phyloP scores from a whole-genome alignment of 2,113 vertebrate species.

The Serilophus lunatus region DNA sequence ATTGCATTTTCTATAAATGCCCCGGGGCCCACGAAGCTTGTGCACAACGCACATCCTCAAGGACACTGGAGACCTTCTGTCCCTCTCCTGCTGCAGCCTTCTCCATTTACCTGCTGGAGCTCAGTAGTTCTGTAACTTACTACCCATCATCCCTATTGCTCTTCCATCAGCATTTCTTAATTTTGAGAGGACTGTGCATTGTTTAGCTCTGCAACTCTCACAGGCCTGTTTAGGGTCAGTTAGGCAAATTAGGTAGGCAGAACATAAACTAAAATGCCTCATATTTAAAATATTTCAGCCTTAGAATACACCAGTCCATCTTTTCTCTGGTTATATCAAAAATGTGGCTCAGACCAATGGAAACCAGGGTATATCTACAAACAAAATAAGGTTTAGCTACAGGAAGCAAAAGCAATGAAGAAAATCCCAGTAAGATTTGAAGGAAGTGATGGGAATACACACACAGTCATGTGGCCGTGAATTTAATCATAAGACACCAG shows the following conservation, averaged over 20 bases:
- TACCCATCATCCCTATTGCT: fast-evolving
- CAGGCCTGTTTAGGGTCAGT: not conserved
- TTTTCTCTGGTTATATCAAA: not conserved
- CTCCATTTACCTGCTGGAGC: not conserved
- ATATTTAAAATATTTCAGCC: not conserved
- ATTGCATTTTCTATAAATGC: not conserved
- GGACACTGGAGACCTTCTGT: not conserved
- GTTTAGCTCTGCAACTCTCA: not conserved
- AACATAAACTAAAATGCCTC: not conserved
- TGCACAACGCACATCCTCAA: not conserved
- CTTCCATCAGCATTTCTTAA: not conserved
- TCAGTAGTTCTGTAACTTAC: not conserved
- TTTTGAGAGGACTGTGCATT: not conserved
- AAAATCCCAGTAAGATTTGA: not conserved
- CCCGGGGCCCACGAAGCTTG: not conserved
- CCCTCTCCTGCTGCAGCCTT: not conserved
- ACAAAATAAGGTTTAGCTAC: not conserved
- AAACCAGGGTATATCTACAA: not conserved
- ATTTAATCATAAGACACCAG: not conserved
- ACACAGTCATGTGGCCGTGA: not conserved
- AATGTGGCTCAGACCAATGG: not conserved
- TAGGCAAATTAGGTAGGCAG: not conserved
- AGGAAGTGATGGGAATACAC: not conserved
- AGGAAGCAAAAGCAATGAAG: not conserved
- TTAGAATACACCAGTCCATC: not conserved